Evolutionary conservation across 2,888 invertebrate species (phyloP), one percentile per base, ranked within the genome.

Genomic region (Autographa gamma): DNA sequence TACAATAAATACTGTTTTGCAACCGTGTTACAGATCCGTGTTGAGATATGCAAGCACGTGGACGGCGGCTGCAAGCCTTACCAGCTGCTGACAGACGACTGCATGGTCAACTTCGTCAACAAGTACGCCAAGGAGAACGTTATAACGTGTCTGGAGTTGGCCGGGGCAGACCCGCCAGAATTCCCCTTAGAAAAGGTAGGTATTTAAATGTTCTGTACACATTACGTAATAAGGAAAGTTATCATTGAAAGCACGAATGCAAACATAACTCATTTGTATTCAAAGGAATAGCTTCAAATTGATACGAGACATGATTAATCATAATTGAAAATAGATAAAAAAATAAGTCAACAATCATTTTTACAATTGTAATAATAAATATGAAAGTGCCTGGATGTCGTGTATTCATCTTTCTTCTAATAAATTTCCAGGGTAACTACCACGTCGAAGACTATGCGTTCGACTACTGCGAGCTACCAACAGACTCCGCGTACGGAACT

Each of bases 61-160:
- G 85, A 83, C 19, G 85, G 84, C 11, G 84, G 84, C 0, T 85
- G 83, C 66, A 84, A 84, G 62, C 78, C 66, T n/a, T 85, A 73
- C 63, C 83, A 83, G 14, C 65, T 80, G n/a, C 34, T 84, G 1
- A 31, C 73, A 0, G 82, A 84, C 63, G 62, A 79, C 7, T 41
- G 62, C 16, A 18, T 71, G 19, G 2, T 59, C 9, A 63, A 71
- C 13, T 85, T 85, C 13, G 32, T 63, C 13, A 62, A 74, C 3
- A 75, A 77, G 62, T 83, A 75, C 58, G 82, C 83, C 2, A n/a
- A 43, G 41, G 64, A 69, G 0, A 84, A 84, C 62, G 69, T 77
- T 8, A 64, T 38, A n/a, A 0, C 16, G 0, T 63, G n/a, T n/a
- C 62, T 84, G 5, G 54, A 56, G 32, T 41, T 65, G 7, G 71